Base-by-base conservation (phyloP, 2,888 invertebrate species). In the Sthenelais limicola region DNA sequence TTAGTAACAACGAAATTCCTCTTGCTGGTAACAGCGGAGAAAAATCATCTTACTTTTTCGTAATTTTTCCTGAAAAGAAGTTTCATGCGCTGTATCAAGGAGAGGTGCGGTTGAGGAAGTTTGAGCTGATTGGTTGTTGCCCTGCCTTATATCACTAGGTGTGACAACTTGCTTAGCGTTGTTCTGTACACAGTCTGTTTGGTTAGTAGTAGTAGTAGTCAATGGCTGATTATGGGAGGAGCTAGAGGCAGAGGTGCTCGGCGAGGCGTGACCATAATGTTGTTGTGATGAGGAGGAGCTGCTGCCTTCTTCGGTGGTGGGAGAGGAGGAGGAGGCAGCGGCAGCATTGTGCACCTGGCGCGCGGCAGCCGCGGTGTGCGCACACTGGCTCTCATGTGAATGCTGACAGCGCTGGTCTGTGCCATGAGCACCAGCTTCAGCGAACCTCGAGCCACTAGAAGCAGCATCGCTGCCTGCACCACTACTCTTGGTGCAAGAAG, bases 51-150 rank as follows among this genome's bases (percentile, higher is more conserved):
- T 43, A 72, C 72, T 72, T 66, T 35, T 56, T 38, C 72, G 30
- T 7, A 72, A 30, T 32, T 72, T 72, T 26, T 72, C 72, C 51
- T 72, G 72, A 30, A 72, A 51, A 21, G 72, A 30, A 30, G 66
- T 33, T 28, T 70, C 70, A 24, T 56, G 47, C 48, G 51, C 21
- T 51, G 68, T 51, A 35, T 35, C 48, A 28, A 68, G 51, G 21
- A 32, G 68, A 9, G 68, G 33, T 9, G 52, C 24, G 21, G 1
- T 51, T 24, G n/a, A n/a, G n/a, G n/a, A n/a, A n/a, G n/a, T n/a
- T n/a, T n/a, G n/a, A n/a, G n/a, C n/a, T n/a, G n/a, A n/a, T n/a
- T n/a, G n/a, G n/a, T n/a, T n/a, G n/a, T n/a, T n/a, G n/a, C n/a
- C n/a, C n/a, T n/a, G n/a, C n/a, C n/a, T n/a, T n/a, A n/a, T n/a